These are phyloP conservation scores for Poecilia latipinna DNA, from an alignment of 2,113 vertebrate species.

Conservation along the genomic window DNA sequence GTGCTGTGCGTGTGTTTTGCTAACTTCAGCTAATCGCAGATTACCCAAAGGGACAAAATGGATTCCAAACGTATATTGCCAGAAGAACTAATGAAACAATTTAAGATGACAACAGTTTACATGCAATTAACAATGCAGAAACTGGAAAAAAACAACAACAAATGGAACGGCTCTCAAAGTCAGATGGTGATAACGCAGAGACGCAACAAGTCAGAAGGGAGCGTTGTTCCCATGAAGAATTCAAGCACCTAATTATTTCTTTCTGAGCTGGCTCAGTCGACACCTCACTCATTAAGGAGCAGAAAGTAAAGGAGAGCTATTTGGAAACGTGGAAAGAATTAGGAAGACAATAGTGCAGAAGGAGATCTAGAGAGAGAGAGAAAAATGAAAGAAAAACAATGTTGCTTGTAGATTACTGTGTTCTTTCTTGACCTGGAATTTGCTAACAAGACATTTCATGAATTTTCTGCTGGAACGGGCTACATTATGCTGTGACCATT, in stretches of 20 bases:
- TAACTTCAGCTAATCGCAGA: conserved; percentile 31
- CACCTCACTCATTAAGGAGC: conserved; percentile 49
- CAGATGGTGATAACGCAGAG: conserved; percentile 25
- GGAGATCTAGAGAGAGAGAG: conserved; percentile 18
- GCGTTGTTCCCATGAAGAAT: conserved; percentile 61
- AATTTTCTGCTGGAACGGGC: conserved; percentile 21
- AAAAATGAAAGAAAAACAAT: background rate
- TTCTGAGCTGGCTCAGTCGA: conserved; percentile 37
- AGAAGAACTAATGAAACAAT: conserved; percentile 21
- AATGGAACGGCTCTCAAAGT: conserved; percentile 31
- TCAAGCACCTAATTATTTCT: conserved; percentile 66
- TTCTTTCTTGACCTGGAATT: conserved; percentile 48
- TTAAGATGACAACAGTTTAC: conserved; percentile 20
- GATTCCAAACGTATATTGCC: conserved; percentile 17
- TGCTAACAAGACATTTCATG: conserved; percentile 39
- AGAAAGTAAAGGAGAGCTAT: conserved; percentile 5
- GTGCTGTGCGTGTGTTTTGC: conserved; percentile 19
- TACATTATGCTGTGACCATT: conserved; percentile 7
- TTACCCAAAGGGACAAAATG: conserved; percentile 22
- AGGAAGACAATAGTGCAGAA: conserved; percentile 11
- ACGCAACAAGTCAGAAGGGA: conserved; percentile 38
- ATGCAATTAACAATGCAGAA: conserved; percentile 20
- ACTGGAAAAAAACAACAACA: conserved; percentile 12
- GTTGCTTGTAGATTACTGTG: background rate
- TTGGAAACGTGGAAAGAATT: background rate